Base-by-base conservation (phyloP, 2,797 vertebrate genomes). In the Cephalopachus bancanus region DNA sequence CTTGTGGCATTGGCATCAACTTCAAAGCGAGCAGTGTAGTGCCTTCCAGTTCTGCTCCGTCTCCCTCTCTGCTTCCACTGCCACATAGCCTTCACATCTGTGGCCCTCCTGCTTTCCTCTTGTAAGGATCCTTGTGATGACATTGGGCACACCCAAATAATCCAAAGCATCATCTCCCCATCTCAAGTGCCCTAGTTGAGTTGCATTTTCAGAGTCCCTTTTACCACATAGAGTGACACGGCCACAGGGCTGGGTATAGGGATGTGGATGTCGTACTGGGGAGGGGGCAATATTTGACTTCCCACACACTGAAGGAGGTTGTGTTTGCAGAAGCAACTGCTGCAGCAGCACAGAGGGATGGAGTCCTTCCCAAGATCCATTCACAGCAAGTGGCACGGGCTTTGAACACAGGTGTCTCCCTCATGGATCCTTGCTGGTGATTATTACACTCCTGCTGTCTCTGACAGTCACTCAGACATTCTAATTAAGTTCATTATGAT, bases 401-500 rank as follows among this genome's bases (percentile, higher is more conserved):
- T 94, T 89, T 92, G 90, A 37, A 72, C 69, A 72, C 3, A 78
- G 30, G 55, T 10, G 10, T 59, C 33, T 89, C 75, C 33, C 49
- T 91, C 65, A 53, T 72, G 67, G 69, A 57, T 90, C 51, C 76
- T 71, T 57, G 28, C 20, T 69, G 16, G 81, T 85, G 64, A 60
- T 37, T 55, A 1, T 85, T 85, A 37, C 15, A 37, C 60, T 89
- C 7, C n/a, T 91, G 3, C 60, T 71, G 1, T 69, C 37, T 81
- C n/a, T 93, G 37, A 94, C 37, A 22, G 65, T 37, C 37, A 65
- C 22, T 91, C 76, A 79, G 92, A 76, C 11, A 91, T 96, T 69
- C n/a, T 78, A 71, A 84, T 91, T 79, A 37, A 53, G 65, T 80
- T 90, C 20, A 51, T 55, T 53, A 17, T 90, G 86, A 53, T 44